These are phyloP conservation scores for Suricata suricatta DNA, from an alignment of 2,113 vertebrate species.

Conservation along the genomic window DNA sequence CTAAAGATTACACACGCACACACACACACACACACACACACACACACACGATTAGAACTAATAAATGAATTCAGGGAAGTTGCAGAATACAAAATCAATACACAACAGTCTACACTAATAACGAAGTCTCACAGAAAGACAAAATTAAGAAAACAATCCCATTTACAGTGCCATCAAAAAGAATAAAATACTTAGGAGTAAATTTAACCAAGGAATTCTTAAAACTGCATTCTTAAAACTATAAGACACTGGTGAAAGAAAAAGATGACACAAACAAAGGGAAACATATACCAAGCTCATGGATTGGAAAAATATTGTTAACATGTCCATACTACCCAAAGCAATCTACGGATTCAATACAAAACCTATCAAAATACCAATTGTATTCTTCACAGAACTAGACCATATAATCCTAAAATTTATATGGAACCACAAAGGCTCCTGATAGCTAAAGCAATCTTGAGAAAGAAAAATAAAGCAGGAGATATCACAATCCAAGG, in stretches of 20 bases:
- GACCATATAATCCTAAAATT: neutral
- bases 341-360: neutral
- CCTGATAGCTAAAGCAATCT: neutral
- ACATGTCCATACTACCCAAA: neutral
- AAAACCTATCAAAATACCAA: neutral
- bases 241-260: neutral
- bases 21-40: no score
- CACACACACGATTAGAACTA: neutral
- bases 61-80: neutral
- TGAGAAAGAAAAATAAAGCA: neutral
- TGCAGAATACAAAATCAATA: neutral
- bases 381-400: neutral
- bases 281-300: neutral
- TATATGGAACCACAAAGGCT: neutral
- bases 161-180: neutral
- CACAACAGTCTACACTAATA: neutral
- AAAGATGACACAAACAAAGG: neutral
- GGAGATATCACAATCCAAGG: neutral
- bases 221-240: neutral
- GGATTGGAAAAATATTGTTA: neutral
- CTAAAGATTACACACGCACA: neutral
- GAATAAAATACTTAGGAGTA: neutral
- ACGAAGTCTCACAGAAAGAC: neutral
- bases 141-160: neutral
- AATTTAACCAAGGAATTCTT: neutral